These are phyloP conservation scores for Cairina moschata DNA, from an alignment of 2,113 vertebrate species.

Conservation along the genomic window DNA sequence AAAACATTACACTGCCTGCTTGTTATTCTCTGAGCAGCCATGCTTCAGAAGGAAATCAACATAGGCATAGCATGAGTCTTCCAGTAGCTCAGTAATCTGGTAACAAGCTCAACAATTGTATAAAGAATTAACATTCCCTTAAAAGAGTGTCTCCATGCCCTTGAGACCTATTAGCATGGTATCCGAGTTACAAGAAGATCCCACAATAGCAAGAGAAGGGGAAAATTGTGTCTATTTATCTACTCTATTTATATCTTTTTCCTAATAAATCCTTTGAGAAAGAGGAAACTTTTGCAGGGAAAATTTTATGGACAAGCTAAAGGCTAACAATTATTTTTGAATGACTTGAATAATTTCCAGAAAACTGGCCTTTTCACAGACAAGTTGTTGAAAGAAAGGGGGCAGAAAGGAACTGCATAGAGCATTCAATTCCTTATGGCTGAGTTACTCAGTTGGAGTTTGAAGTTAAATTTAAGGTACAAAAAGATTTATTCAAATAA, in stretches of 20 bases:
- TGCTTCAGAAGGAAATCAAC: background rate
- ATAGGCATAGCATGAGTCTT: background rate
- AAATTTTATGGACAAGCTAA: background rate
- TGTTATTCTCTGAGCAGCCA: background rate
- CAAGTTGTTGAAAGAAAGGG: background rate
- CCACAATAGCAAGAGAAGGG: background rate
- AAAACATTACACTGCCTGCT: background rate
- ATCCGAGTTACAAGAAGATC: background rate
- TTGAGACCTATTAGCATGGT: fast-evolving
- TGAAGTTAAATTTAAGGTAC: constrained; percentile 22
- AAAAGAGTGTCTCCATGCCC: background rate
- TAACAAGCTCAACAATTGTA: background rate
- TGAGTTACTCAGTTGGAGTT: background rate
- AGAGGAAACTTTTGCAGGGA: background rate
- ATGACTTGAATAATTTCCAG: background rate
- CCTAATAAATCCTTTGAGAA: background rate
- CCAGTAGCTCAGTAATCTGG: background rate
- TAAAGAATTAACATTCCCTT: background rate
- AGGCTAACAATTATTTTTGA: background rate
- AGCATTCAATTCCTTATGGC: background rate
- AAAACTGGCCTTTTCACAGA: background rate
- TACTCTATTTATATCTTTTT: background rate
- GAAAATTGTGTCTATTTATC: background rate
- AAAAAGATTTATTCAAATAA: background rate
- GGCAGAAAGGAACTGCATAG: background rate